These are phyloP conservation scores for Erpetoichthys calabaricus DNA, from an alignment of 2,797 vertebrate genomes.

Conservation along the genomic window DNA sequence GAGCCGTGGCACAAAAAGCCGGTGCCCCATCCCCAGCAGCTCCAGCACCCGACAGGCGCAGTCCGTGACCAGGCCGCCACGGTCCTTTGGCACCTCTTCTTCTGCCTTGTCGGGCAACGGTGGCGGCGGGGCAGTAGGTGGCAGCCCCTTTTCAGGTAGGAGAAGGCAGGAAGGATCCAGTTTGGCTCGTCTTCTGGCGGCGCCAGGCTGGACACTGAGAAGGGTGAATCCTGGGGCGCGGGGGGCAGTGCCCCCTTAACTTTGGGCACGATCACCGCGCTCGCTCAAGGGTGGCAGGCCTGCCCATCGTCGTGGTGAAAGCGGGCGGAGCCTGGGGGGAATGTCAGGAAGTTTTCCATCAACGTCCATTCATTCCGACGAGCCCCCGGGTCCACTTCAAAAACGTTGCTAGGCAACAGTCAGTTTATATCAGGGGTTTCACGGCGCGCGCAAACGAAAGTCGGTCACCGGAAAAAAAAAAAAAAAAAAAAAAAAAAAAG, in stretches of 20 bases:
- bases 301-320: slow-evolving; percentile 12
- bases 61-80: slow-evolving; percentile 65
- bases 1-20: slow-evolving; percentile 88
- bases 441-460: no score
- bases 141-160: slow-evolving; percentile 70
- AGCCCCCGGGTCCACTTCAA: not conserved
- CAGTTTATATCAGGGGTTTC: not conserved
- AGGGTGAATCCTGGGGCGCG: not conserved
- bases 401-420: not conserved
- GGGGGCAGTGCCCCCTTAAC: slow-evolving; percentile 24
- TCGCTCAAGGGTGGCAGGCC: slow-evolving; percentile 15
- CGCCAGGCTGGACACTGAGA: no score
- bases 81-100: slow-evolving; percentile 70
- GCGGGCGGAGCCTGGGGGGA: not conserved
- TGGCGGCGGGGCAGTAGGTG: slow-evolving; percentile 58
- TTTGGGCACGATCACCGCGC: slow-evolving; percentile 29
- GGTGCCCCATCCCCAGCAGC: slow-evolving; percentile 94
- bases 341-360: not conserved
- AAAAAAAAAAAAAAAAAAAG: no score
- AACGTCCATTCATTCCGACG: no score
- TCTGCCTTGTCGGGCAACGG: slow-evolving; percentile 61
- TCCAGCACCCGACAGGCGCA: slow-evolving; percentile 80
- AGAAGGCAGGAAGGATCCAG: slow-evolving; percentile 59
- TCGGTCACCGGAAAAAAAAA: no score
- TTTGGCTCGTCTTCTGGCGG: slow-evolving; percentile 19